phyloP scores from a whole-genome alignment of 2,113 vertebrate species.

The Acanthisitta chloris region DNA sequence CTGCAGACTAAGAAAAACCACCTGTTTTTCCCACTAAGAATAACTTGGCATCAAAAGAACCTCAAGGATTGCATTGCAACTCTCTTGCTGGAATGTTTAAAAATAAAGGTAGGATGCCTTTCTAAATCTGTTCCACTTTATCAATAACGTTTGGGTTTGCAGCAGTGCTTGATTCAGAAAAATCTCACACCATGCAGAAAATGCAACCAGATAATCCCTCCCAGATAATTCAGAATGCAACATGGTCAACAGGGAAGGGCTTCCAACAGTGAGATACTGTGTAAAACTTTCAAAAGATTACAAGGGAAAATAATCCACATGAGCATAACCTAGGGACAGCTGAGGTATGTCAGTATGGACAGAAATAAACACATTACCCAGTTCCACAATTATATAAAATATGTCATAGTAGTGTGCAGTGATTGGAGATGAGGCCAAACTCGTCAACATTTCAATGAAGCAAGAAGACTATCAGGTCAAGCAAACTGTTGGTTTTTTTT shows the following conservation, averaged over 20 bases:
- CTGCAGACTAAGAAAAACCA: not conserved
- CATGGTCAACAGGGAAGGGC: not conserved
- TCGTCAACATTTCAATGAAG: not conserved
- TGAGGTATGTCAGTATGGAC: not conserved
- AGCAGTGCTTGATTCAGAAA: not conserved
- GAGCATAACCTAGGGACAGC: accelerated
- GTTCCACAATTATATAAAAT: not conserved
- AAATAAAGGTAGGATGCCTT: not conserved
- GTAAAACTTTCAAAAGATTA: not conserved
- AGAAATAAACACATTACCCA: not conserved
- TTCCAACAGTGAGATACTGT: not conserved
- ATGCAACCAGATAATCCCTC: not conserved
- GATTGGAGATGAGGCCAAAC: not conserved
- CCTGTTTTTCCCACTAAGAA: not conserved
- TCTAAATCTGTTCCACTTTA: not conserved
- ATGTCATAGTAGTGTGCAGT: not conserved
- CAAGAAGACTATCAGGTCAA: not conserved
- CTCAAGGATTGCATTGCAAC: not conserved
- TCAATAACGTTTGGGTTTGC: not conserved
- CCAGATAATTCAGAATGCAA: not conserved
- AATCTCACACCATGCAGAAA: not conserved
- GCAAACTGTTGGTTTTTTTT: not conserved
- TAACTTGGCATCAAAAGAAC: not conserved
- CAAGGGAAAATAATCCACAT: not conserved
- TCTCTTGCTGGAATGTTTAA: not conserved